phyloP scores from a whole-genome alignment of 2,797 vertebrate genomes.

The Leptatherina wallacei region DNA sequence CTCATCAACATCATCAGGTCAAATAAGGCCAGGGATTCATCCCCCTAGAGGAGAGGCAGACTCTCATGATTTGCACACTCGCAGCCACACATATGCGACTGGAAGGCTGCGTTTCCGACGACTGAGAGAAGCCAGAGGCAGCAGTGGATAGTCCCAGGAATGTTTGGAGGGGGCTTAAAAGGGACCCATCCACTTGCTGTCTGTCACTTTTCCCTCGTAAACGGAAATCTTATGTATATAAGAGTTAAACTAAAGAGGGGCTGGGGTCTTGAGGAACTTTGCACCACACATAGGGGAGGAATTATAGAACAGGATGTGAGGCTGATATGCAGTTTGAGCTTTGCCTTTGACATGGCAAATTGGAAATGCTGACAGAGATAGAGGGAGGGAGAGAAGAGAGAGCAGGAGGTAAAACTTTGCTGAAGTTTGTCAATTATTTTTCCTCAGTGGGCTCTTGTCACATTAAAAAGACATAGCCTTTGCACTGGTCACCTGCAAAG shows the following conservation, averaged over 20 bases:
- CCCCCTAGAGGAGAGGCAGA: slow-evolving; percentile 72
- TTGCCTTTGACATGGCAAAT: slow-evolving; percentile 39
- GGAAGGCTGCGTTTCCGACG: slow-evolving; percentile 58
- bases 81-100: slow-evolving; percentile 55
- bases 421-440: slow-evolving; percentile 56
- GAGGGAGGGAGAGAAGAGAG: slow-evolving; percentile 60
- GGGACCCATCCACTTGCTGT: slow-evolving; percentile 74
- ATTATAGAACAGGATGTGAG: slow-evolving; percentile 75
- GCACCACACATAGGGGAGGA: slow-evolving; percentile 65
- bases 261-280: slow-evolving; percentile 43
- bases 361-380: slow-evolving; percentile 50
- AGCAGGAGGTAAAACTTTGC: slow-evolving; percentile 44
- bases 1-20: slow-evolving; percentile 54
- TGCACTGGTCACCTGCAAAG: slow-evolving; percentile 25
- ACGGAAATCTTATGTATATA: slow-evolving; percentile 48
- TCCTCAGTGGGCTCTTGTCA: slow-evolving; percentile 49
- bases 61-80: slow-evolving; percentile 61
- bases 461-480: slow-evolving; percentile 29
- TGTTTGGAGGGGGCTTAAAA: slow-evolving; percentile 46
- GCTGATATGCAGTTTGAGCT: slow-evolving; percentile 46
- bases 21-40: slow-evolving; percentile 39
- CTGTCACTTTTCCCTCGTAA: slow-evolving; percentile 75
- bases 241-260: slow-evolving; percentile 31
- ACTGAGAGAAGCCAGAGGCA: slow-evolving; percentile 80
- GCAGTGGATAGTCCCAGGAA: slow-evolving; percentile 75